Evolutionary conservation across 2,797 vertebrate species (phyloP).

Genomic region (Hoplostethus mediterraneus): DNA sequence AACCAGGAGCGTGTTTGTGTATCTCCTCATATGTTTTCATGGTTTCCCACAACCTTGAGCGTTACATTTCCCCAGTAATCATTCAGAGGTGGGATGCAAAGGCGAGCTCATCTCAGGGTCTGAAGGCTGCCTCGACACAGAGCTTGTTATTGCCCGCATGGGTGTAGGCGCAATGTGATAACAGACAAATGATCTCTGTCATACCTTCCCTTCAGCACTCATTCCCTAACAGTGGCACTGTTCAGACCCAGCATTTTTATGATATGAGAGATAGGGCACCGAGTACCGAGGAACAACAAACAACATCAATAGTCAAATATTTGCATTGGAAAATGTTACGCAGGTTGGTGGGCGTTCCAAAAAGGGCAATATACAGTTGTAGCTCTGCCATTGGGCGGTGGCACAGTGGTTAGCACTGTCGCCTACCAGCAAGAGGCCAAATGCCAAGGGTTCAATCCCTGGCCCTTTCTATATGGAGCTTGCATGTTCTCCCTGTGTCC

Average conservation of each 20-base stretch:
- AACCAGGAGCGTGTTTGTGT: slow-evolving; percentile 23
- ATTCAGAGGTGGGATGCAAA: not conserved
- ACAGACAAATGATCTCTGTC: slow-evolving; percentile 50
- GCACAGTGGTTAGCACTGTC: not conserved
- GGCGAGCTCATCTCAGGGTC: slow-evolving; percentile 8
- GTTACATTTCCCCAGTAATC: not conserved
- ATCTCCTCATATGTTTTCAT: not conserved
- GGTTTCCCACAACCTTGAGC: not conserved
- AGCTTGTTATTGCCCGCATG: slow-evolving; percentile 46
- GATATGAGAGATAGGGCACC: slow-evolving; percentile 15
- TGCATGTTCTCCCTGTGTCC: no score
- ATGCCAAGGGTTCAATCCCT: no score
- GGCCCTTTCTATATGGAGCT: no score
- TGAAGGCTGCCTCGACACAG: slow-evolving; percentile 8
- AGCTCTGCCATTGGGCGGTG: no score
- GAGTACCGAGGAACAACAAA: slow-evolving; percentile 26
- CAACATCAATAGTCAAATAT: slow-evolving; percentile 17
- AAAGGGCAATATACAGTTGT: not conserved
- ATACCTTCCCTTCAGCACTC: slow-evolving; percentile 24
- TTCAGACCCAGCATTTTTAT: slow-evolving; percentile 14
- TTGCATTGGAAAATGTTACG: slow-evolving; percentile 43
- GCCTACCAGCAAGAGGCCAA: no score
- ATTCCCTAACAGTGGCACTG: not conserved
- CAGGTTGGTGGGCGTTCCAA: not conserved
- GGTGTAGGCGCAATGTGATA: slow-evolving; percentile 56